Evolutionary conservation across 2,113 vertebrate genomes (phyloP).

Genomic region (Malurus alboscapulatus): DNA sequence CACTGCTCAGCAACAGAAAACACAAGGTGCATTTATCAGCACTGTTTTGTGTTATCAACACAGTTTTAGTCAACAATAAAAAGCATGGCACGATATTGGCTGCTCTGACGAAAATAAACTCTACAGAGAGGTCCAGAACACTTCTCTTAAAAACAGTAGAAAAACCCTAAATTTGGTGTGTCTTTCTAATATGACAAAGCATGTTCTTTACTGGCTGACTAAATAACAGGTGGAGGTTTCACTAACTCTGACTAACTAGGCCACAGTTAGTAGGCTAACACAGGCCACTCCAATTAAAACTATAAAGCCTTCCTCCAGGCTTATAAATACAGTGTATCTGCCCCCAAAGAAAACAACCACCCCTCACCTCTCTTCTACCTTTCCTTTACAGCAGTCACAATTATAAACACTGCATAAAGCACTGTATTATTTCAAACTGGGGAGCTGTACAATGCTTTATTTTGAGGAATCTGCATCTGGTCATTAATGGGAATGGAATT

Average conservation of each 20-base stretch:
- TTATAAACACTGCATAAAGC: background rate
- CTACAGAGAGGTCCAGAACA: background rate
- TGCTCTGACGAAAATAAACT: background rate
- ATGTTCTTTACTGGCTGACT: background rate
- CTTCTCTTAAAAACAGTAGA: background rate
- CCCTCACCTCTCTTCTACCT: background rate
- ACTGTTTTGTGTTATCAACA: background rate
- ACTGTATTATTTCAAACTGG: background rate
- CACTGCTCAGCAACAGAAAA: background rate
- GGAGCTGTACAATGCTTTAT: background rate
- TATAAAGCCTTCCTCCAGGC: background rate
- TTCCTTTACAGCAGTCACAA: background rate
- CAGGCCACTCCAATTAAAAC: background rate
- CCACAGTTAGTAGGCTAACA: no score
- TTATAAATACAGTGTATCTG: background rate
- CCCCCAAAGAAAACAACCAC: background rate
- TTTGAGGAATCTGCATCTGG: background rate
- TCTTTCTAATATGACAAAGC: background rate
- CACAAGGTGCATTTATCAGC: background rate
- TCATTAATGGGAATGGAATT: background rate
- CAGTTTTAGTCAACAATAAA: background rate
- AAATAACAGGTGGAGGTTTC: background rate
- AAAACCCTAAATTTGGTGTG: background rate
- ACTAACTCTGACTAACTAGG: background rate
- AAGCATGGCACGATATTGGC: background rate